A percentile compares a stretch with the other conserved stretches of the same genome.
Evolutionary conservation across 2,113 vertebrate genomes (phyloP).

Genomic region (Saguinus imperator): DNA sequence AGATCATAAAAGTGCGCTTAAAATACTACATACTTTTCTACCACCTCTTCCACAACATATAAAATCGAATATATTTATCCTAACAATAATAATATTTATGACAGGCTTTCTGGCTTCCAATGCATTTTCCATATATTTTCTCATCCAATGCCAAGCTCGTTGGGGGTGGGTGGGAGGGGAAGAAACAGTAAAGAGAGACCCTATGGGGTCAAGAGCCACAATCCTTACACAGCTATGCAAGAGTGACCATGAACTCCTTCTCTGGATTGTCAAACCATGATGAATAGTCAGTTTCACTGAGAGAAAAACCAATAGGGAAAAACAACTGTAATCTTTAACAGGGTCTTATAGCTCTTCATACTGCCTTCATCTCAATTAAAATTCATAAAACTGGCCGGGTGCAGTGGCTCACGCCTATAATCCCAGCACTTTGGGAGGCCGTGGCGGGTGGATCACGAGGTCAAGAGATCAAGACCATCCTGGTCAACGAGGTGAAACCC

Average conservation of each 20-base stretch:
- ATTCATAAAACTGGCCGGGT: background rate
- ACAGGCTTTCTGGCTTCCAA: background rate
- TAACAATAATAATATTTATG: background rate
- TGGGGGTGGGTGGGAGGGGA: background rate
- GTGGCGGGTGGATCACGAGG: too few species aligned
- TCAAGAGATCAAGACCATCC: too few species aligned
- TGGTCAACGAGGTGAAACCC: too few species aligned
- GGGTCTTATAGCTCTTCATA: background rate
- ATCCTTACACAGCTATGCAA: background rate
- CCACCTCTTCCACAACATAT: background rate
- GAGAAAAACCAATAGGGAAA: conserved; percentile 7
- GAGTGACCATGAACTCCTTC: background rate
- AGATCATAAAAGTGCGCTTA: background rate
- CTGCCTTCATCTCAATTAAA: background rate
- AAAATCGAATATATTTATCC: background rate
- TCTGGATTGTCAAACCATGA: background rate
- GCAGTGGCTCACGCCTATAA: too few species aligned
- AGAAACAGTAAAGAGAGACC: background rate
- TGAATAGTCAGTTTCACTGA: background rate
- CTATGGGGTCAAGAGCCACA: background rate
- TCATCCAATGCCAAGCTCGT: background rate
- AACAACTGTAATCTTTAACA: background rate
- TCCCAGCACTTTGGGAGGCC: too few species aligned
- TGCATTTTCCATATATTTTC: background rate
- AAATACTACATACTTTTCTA: background rate